These are phyloP conservation scores for Acronicta leporina DNA, from an alignment of 2,888 invertebrate species.

Conservation along the genomic window DNA sequence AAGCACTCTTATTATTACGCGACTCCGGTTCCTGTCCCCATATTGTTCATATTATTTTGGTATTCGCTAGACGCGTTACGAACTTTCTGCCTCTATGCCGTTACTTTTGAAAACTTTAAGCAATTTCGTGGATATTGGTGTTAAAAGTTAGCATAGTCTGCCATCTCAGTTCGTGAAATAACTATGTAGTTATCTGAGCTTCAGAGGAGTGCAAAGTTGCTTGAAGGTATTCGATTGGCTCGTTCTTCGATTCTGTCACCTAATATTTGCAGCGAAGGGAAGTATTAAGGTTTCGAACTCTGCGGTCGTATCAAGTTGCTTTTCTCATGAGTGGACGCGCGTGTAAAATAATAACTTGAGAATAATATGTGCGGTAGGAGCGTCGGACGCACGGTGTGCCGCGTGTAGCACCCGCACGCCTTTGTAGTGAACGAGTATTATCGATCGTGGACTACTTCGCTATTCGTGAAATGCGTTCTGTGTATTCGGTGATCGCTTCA, in stretches of 20 bases:
- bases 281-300: conserved; percentile 89
- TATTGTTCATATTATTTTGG: conserved; percentile 87
- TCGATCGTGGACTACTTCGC: conserved; percentile 82
- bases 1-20: conserved; percentile 87
- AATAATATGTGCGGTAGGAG: conserved; percentile 83
- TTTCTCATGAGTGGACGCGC: conserved; percentile 89
- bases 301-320: conserved; percentile 89
- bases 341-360: conserved; percentile 88
- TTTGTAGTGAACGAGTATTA: conserved; percentile 79
- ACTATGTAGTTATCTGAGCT: conserved; percentile 45
- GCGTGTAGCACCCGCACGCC: conserved; percentile 75
- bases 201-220: conserved; percentile 73
- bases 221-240: conserved; percentile 74
- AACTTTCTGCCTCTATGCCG: conserved; percentile 67
- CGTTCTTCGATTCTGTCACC: conserved; percentile 83
- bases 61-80: conserved; percentile 82
- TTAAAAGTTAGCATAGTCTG: conserved; percentile 25
- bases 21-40: conserved; percentile 86
- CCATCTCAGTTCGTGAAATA: conserved; percentile 32
- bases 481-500: conserved; percentile 78
- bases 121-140: conserved; percentile 21
- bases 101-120: conserved; percentile 60
- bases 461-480: conserved; percentile 78
- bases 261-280: conserved; percentile 88
- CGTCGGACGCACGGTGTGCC: conserved; percentile 76